Conservation (phyloP, 2,797 vertebrate genomes). For the Triplophysa bombifrons region DNA sequence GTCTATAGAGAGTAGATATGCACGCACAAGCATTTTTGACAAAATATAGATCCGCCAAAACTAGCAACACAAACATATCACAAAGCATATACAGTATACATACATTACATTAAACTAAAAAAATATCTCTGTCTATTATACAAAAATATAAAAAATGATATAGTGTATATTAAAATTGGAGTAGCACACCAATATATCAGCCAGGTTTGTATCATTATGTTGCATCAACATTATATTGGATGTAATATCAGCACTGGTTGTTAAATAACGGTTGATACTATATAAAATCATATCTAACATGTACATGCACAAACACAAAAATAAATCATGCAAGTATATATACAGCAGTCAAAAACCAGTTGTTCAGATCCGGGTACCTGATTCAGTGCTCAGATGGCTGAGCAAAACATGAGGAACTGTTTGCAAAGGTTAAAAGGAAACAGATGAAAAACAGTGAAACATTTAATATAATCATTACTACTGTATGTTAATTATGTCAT, state of each 20-base stretch:
- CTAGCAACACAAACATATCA: background rate
- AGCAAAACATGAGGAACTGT: constrained; percentile 83
- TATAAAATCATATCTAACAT: background rate
- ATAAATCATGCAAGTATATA: constrained; percentile 29
- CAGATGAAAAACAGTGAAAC: background rate
- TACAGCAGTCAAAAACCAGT: constrained; percentile 15
- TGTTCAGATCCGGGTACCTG: constrained; percentile 84
- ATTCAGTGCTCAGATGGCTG: constrained; percentile 97
- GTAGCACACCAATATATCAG: constrained; percentile 3
- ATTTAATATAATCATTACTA: constrained; percentile 29
- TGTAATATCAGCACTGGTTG: background rate
- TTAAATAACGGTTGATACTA: background rate
- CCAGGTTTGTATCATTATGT: background rate
- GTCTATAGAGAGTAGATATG: background rate
- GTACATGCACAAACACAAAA: background rate
- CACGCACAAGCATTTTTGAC: background rate
- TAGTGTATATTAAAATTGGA: background rate
- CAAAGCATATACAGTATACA: background rate
- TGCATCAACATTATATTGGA: background rate
- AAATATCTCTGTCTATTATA: background rate
- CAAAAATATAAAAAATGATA: background rate
- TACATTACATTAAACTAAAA: too few species aligned
- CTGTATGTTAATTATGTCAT: constrained; percentile 2
- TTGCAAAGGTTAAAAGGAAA: constrained; percentile 63
- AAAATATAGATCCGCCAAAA: background rate